These are phyloP conservation scores for Aradophagus sp. DNA, from an alignment of 1,140 invertebrate species.

Conservation along the genomic window DNA sequence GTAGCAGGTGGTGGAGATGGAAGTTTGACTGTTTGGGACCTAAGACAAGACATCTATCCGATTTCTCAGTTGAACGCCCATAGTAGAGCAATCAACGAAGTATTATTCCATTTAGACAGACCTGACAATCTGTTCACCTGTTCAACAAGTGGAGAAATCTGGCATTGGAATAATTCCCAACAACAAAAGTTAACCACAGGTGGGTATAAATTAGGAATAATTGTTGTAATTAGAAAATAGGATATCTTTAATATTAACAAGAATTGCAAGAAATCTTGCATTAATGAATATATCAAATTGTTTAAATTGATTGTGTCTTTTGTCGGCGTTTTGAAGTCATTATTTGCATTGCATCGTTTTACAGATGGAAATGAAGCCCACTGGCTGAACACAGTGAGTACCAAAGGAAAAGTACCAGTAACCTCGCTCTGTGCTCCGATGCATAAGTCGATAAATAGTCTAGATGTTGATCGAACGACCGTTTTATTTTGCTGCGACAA, in stretches of 20 bases:
- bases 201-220: constrained; percentile 39
- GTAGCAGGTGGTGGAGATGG: constrained; percentile 88
- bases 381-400: constrained; percentile 80
- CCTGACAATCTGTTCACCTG: constrained; percentile 89
- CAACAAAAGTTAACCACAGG: constrained; percentile 69
- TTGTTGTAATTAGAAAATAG: no score
- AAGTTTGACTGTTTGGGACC: constrained; percentile 90
- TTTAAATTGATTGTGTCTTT: no score
- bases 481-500: constrained; percentile 88
- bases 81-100: constrained; percentile 83
- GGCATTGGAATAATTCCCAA: constrained; percentile 85
- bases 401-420: constrained; percentile 82
- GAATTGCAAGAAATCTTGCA: no score
- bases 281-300: no score
- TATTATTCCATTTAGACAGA: constrained; percentile 87
- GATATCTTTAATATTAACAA: no score
- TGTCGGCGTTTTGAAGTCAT: no score
- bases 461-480: constrained; percentile 83
- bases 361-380: constrained; percentile 74
- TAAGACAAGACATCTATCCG: constrained; percentile 86
- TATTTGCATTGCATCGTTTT: constrained; percentile 5
- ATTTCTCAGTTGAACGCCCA: constrained; percentile 87
- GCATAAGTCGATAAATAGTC: constrained; percentile 85
- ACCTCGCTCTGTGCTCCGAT: constrained; percentile 81
- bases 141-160: constrained; percentile 86